Evolutionary conservation across 1,140 invertebrate genomes (phyloP).

Genomic region (Eulimnadia texana): DNA sequence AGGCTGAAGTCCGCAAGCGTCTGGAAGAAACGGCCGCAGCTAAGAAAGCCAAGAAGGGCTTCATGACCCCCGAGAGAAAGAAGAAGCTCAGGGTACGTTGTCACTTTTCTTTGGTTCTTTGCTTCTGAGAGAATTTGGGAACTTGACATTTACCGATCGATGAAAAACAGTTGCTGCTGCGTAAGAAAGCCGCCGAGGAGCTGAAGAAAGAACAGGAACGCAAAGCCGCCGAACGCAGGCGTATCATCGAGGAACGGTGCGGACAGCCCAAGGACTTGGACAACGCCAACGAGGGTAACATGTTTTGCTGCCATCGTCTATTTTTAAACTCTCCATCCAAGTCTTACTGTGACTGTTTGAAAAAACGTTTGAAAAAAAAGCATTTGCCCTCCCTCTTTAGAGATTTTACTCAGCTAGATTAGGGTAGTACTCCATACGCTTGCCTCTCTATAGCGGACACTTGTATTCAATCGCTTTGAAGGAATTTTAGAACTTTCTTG

Average conservation of each 20-base stretch:
- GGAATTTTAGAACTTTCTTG: too few species aligned
- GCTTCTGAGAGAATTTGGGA: too few species aligned
- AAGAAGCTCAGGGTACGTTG: conserved; percentile 83
- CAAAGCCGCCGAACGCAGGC: conserved; percentile 93
- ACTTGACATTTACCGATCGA: too few species aligned
- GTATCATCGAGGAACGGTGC: conserved; percentile 89
- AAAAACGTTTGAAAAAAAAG: too few species aligned
- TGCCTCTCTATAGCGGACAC: too few species aligned
- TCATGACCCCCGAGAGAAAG: conserved; percentile 96
- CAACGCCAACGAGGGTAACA: conserved; percentile 70
- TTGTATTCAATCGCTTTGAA: too few species aligned
- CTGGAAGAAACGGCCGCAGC: conserved; percentile 89
- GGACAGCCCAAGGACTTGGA: conserved; percentile 79
- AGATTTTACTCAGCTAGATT: too few species aligned
- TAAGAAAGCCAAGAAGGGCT: conserved; percentile 93
- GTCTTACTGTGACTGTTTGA: too few species aligned
- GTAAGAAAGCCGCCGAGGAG: conserved; percentile 99
- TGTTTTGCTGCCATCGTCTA: not conserved
- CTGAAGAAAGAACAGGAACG: conserved; percentile 98
- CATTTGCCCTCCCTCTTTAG: too few species aligned
- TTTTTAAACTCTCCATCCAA: not conserved
- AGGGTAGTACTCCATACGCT: too few species aligned
- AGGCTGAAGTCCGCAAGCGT: conserved; percentile 85
- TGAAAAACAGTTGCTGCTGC: conserved; percentile 64
- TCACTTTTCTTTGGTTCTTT: not conserved